A percentile compares a stretch with the other conserved stretches of the same genome.
These are phyloP conservation scores for Elmis aenea DNA, from an alignment of 2,888 invertebrate genomes.

Conservation along the genomic window DNA sequence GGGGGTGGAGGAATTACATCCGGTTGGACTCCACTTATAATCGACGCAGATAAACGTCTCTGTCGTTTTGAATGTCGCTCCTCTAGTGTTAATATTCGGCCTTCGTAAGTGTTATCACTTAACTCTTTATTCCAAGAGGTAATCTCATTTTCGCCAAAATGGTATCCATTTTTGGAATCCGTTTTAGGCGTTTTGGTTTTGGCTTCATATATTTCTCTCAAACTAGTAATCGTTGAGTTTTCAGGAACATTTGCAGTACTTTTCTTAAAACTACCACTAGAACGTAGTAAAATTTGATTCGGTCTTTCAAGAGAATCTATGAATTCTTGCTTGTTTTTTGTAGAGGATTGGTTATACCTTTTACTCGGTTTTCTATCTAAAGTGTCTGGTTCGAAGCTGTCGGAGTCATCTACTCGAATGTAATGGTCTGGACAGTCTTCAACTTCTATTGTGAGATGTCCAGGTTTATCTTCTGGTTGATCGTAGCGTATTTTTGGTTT, in stretches of 20 bases:
- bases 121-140: constrained; percentile 31
- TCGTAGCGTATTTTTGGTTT: constrained; percentile 49
- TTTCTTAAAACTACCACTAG: constrained; percentile 67
- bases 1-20: constrained; percentile 65
- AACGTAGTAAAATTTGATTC: constrained; percentile 58
- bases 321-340: constrained; percentile 30
- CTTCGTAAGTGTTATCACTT: constrained; percentile 51
- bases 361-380: constrained; percentile 71
- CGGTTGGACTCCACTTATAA: constrained; percentile 54
- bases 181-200: constrained; percentile 42
- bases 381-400: constrained; percentile 81
- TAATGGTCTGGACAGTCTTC: constrained; percentile 76
- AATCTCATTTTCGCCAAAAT: constrained; percentile 17
- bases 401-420: constrained; percentile 71
- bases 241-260: constrained; percentile 38
- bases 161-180: constrained; percentile 10
- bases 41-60: constrained; percentile 53
- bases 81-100: constrained; percentile 65
- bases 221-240: constrained; percentile 45
- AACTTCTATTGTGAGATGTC: constrained; percentile 78
- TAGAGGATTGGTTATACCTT: constrained; percentile 2
- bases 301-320: constrained; percentile 55
- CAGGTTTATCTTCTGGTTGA: constrained; percentile 59
- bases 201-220: constrained; percentile 71
- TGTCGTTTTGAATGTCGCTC: constrained; percentile 70